A percentile compares a stretch with the other conserved stretches of the same genome.
phyloP scores from a whole-genome alignment of 2,113 vertebrate genomes.

The Thunnus thynnus region DNA sequence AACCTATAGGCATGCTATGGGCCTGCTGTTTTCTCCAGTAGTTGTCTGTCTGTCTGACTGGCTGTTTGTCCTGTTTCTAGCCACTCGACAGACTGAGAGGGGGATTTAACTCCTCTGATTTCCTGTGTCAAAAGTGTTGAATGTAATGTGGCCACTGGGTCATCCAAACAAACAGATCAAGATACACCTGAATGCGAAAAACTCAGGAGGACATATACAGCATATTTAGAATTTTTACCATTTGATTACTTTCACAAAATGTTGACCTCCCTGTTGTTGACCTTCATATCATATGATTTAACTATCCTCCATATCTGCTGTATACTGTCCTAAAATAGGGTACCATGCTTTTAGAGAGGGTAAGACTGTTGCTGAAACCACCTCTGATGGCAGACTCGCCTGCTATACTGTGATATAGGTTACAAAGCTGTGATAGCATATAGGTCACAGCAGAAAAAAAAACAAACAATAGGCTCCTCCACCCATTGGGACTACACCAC shows the following conservation, averaged over 20 bases:
- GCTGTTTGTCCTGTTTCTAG: slow-evolving; percentile 73
- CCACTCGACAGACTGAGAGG: slow-evolving; percentile 60
- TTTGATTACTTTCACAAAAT: not conserved
- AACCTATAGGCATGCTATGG: slow-evolving; percentile 82
- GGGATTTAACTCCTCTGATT: slow-evolving; percentile 13
- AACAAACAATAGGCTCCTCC: slow-evolving; percentile 58
- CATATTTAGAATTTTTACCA: not conserved
- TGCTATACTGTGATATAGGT: slow-evolving; percentile 47
- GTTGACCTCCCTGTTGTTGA: slow-evolving; percentile 20
- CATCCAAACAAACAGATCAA: slow-evolving; percentile 13
- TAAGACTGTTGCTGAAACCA: slow-evolving; percentile 26
- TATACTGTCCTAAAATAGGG: slow-evolving; percentile 19
- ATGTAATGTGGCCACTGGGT: slow-evolving; percentile 12
- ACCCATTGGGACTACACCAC: slow-evolving; percentile 43
- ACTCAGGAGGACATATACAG: not conserved
- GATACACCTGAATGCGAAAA: not conserved
- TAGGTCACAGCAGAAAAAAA: slow-evolving; percentile 52
- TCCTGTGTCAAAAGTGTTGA: slow-evolving; percentile 36
- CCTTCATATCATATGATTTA: slow-evolving; percentile 32
- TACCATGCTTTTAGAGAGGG: slow-evolving; percentile 43
- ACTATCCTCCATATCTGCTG: slow-evolving; percentile 1
- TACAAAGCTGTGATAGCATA: slow-evolving; percentile 41
- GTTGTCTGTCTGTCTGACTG: slow-evolving; percentile 71
- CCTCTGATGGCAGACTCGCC: slow-evolving; percentile 11
- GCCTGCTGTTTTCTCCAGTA: slow-evolving; percentile 73